Evolutionary conservation across 2,797 vertebrate genomes (phyloP), one percentile per base, ranked within the genome.

Genomic region (Graptemys geographica): DNA sequence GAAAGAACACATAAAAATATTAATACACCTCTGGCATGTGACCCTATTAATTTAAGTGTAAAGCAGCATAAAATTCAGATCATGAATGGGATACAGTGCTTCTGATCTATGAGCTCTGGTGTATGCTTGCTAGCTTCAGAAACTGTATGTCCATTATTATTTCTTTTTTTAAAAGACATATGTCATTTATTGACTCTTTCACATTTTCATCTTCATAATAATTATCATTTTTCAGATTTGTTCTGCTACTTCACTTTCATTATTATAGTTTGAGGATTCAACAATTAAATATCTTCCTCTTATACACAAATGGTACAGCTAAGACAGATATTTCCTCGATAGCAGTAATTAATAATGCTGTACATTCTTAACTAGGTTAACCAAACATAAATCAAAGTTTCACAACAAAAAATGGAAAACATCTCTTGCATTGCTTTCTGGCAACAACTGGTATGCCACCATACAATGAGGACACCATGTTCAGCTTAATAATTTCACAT

Each of bases 1-100:
- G 96, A 98, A 97, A 97, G 96, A 97, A 97, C 69, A 87, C 49
- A 90, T 23, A 93, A 92, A 98, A 98, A 94, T 93, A 96, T 96
- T 90, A 94, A 94, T 93, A 97, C 95, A 97, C 97, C 94, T 97
- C 94, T 92, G 16, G 83, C 65, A 72, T 55, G 55, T 62, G 94
- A 96, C 93, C 92, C 96, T 96, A 97, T 97, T 97, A 96, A 94
- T 97, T 97, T 88, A 92, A 92, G 95, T 69, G 82, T 83, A 82
- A 87, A 89, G 94, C 25, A 94, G 92, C 86, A 81, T 76, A 95
- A 87, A 82, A 96, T 88, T 78, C 59, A 53, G 28, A 69, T 44
- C 41, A 93, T 8, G 59, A 89, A 47, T 31, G 81, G 88, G 82
- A 84, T 59, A 41, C 86, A 57, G 47, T 33, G 13, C 59, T 92